phyloP scores from a whole-genome alignment of 2,797 vertebrate genomes.

The Chelonia mydas region DNA sequence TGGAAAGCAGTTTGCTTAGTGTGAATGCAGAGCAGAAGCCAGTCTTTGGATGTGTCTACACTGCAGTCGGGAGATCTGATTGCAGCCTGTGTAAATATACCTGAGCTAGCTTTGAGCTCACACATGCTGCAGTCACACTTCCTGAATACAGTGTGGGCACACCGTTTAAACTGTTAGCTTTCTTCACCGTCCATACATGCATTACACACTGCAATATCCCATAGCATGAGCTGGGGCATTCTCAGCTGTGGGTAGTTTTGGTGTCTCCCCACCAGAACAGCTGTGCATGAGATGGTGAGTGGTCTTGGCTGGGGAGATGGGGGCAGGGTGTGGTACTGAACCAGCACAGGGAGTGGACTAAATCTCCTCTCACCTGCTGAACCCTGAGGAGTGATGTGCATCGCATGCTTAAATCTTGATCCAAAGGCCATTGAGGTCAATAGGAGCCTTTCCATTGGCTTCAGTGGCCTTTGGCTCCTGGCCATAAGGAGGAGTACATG shows the following conservation, averaged over 20 bases:
- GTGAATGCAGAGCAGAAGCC: not conserved
- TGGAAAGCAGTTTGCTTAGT: not conserved
- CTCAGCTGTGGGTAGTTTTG: not conserved
- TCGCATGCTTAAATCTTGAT: not conserved
- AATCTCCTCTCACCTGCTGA: not conserved
- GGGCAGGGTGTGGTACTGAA: not conserved
- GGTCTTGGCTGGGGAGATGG: not conserved
- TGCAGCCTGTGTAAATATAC: not conserved
- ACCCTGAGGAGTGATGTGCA: not conserved
- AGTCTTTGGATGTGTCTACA: not conserved
- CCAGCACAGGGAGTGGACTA: not conserved
- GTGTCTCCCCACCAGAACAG: not conserved
- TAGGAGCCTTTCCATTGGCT: not conserved
- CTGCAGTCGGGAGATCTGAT: not conserved
- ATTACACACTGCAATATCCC: not conserved
- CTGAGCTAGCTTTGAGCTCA: not conserved
- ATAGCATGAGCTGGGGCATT: not conserved
- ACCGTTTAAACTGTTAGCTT: not conserved
- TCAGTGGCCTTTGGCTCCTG: not conserved
- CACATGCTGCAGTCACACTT: not conserved
- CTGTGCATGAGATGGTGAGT: accelerated
- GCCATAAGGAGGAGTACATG: too few relatives aligned
- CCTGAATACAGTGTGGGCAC: not conserved
- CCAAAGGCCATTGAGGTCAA: not conserved
- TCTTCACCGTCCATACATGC: not conserved